Evolutionary conservation across 2,888 invertebrate genomes (phyloP).

Genomic region (Eurois occulta): DNA sequence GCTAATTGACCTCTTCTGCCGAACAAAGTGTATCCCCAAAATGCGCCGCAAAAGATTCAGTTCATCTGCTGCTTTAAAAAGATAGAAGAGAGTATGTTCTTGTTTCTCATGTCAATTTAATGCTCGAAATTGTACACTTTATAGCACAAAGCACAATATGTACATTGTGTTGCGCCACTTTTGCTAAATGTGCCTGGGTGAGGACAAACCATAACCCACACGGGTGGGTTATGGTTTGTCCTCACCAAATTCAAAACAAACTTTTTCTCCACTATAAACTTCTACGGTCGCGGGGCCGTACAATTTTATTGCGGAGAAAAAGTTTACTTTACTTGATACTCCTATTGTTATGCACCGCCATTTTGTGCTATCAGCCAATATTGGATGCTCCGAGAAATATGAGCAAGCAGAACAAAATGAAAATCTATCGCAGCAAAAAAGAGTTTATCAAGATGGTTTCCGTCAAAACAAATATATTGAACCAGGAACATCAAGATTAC

Average conservation of each 20-base stretch:
- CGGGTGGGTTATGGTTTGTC: too few relatives aligned
- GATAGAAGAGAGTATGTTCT: too few relatives aligned
- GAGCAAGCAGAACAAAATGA: constrained; percentile 24
- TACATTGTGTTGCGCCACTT: neutral
- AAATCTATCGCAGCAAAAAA: constrained; percentile 25
- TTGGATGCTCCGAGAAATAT: constrained; percentile 50
- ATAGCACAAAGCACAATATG: neutral
- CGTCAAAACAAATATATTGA: constrained; percentile 20
- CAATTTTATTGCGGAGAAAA: constrained; percentile 53
- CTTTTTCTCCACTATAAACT: too few relatives aligned
- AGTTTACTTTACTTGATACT: constrained; percentile 53
- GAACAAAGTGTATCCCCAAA: neutral
- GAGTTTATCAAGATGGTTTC: neutral
- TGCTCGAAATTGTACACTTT: neutral
- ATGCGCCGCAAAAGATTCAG: neutral
- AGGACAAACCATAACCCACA: neutral
- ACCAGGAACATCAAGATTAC: neutral
- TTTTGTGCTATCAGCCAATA: constrained; percentile 43
- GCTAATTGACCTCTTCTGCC: neutral
- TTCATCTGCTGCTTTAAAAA: too few relatives aligned
- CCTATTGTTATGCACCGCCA: constrained; percentile 53
- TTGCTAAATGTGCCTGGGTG: neutral
- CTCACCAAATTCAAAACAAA: too few relatives aligned
- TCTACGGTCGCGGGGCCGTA: too few relatives aligned
- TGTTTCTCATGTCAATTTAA: neutral